These are phyloP conservation scores for Baccha elongata DNA, from an alignment of 2,888 invertebrate species.

Conservation along the genomic window DNA sequence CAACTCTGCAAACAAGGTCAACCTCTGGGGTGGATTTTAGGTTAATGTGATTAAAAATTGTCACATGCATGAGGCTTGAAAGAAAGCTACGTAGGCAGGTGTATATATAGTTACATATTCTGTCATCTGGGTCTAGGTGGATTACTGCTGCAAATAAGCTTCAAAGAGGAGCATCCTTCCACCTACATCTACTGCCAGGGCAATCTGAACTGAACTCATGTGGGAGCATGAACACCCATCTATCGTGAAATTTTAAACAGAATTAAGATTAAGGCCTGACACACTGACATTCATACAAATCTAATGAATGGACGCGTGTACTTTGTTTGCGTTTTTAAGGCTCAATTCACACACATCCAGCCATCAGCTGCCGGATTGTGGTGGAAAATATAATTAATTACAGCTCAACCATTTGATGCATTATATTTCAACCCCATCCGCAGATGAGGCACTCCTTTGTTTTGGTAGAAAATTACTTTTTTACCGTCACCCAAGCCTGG, in stretches of 20 bases:
- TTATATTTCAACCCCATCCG: background rate
- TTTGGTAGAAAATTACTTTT: conserved; percentile 44
- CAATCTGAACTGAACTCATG: background rate
- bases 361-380: conserved; percentile 2
- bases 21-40: conserved; percentile 58
- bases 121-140: background rate
- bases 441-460: background rate
- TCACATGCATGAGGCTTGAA: conserved; percentile 31
- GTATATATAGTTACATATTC: background rate
- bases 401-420: conserved; percentile 54
- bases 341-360: conserved; percentile 15
- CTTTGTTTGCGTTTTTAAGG: conserved; percentile 8
- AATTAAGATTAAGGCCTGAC: conserved; percentile 58
- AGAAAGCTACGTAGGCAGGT: background rate
- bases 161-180: background rate
- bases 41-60: conserved; percentile 72
- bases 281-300: conserved; percentile 23
- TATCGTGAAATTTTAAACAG: conserved; percentile 39
- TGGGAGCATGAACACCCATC: conserved; percentile 11
- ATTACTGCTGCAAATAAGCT: conserved; percentile 3
- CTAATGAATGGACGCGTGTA: conserved; percentile 37
- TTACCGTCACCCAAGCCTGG: background rate
- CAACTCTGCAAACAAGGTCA: conserved; percentile 63
- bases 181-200: background rate
- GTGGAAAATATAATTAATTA: conserved; percentile 58